phyloP scores from a whole-genome alignment of 2,113 vertebrate species.

The Paradoxurus hermaphroditus region DNA sequence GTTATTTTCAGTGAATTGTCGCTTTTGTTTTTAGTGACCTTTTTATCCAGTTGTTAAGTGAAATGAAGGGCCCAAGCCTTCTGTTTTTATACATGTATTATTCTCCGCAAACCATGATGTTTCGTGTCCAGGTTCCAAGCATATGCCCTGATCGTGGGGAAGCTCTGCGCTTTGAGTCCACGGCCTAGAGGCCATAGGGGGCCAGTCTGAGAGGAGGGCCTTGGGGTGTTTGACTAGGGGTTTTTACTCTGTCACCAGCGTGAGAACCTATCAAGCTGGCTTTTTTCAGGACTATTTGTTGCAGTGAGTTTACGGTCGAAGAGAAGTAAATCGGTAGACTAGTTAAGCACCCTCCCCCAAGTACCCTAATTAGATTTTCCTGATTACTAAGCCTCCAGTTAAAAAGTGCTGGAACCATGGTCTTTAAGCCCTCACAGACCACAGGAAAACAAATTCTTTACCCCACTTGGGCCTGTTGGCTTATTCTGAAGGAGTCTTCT shows the following conservation, averaged over 20 bases:
- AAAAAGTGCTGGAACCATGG: background rate
- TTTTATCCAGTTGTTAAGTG: background rate
- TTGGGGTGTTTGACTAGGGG: background rate
- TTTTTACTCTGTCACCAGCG: background rate
- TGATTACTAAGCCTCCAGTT: background rate
- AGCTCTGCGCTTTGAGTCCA: background rate
- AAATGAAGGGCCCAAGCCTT: background rate
- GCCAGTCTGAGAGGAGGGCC: background rate
- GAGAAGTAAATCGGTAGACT: background rate
- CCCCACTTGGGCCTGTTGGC: background rate
- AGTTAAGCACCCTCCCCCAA: background rate
- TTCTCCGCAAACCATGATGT: background rate
- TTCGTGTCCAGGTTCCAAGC: background rate
- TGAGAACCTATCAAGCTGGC: background rate
- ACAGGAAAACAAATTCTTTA: background rate
- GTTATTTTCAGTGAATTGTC: background rate
- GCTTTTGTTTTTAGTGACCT: background rate
- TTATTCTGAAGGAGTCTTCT: background rate
- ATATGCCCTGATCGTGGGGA: no score
- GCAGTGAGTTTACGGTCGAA: background rate
- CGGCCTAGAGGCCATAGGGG: background rate
- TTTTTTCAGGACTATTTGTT: background rate
- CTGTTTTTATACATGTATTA: background rate
- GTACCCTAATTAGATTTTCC: background rate
- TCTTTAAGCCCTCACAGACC: background rate